Evolutionary conservation across 2,797 vertebrate species (phyloP), one percentile per base, ranked within the genome.

Genomic region (Tympanoctomys barrerae): DNA sequence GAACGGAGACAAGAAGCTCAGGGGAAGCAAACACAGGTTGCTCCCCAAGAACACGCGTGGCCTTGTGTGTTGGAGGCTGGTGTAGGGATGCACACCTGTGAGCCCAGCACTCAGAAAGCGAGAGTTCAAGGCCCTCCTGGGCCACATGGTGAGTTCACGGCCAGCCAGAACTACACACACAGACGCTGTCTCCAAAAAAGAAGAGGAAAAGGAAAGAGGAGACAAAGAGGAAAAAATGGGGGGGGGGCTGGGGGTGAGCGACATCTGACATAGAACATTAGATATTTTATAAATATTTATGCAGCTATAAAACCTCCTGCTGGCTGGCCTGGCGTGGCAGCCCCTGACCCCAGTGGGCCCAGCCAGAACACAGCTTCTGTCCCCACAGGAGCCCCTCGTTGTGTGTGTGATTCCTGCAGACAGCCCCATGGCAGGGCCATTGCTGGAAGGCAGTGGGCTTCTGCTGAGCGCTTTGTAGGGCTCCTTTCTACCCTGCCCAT

Each of bases 281-380:
- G 4, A 1, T 9, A 13, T n/a, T 33, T 66, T n/a, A 57, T 13
- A 28, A 4, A 0, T 9, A 10, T n/a, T 39, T 71, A 4, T 16
- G 39, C 33, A 19, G 87, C 42, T 52, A 18, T 0, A 18, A 57
- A 21, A 7, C 22, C 71, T 28, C 7, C 84, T 33, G 66, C 6
- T 3, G 16, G 75, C 78, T 52, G 21, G 22, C 81, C 64, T 52
- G 64, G 5, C 0, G 6, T 26, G 28, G 13, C 31, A 7, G 26
- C 90, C 78, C 79, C 49, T 8, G 31, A 33, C 62, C 42, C 1
- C 21, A 7, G 1, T 4, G 11, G 31, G 26, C 21, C 39, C 10
- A 0, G 22, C 70, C 26, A 14, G 36, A 42, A 28, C 0, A 0
- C 39, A 1, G 12, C 6, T 0, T 7, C 49, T 1, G 3, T 62